phyloP scores from a whole-genome alignment of 2,888 invertebrate genomes.

The Synanthedon myopaeformis region DNA sequence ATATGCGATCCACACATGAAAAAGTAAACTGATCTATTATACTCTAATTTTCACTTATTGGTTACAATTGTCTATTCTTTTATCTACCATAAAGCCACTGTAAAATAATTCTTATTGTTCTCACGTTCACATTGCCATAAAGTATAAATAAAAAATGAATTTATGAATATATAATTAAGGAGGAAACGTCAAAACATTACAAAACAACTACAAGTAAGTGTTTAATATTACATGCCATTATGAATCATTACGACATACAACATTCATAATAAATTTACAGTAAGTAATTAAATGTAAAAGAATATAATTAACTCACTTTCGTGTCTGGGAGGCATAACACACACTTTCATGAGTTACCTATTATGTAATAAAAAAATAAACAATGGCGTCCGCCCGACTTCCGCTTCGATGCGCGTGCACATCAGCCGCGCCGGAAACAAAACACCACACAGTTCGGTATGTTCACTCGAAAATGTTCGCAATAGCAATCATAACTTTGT shows the following conservation, averaged over 20 bases:
- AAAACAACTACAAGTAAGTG: no score
- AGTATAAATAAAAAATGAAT: no score
- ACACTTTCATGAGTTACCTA: slow-evolving; percentile 44
- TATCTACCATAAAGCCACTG: no score
- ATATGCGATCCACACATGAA: no score
- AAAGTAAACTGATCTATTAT: no score
- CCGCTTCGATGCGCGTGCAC: slow-evolving; percentile 24
- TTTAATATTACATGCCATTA: no score
- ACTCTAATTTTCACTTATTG: no score
- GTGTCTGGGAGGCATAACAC: slow-evolving; percentile 32
- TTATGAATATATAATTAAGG: not conserved
- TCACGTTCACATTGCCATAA: no score
- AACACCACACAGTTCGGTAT: slow-evolving; percentile 4
- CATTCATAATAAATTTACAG: not conserved
- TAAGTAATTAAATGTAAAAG: slow-evolving; percentile 3
- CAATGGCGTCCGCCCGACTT: slow-evolving; percentile 19
- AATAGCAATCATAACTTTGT: slow-evolving; percentile 1
- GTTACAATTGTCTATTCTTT: no score
- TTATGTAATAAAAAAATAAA: slow-evolving; percentile 25
- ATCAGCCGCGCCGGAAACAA: slow-evolving; percentile 19
- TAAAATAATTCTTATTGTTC: no score
- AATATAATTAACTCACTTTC: slow-evolving; percentile 58
- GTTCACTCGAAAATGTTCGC: slow-evolving; percentile 10
- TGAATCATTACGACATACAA: no score
- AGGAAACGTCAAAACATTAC: not conserved